Conservation (phyloP, 1,140 invertebrate genomes). For the Aphis gossypii region DNA sequence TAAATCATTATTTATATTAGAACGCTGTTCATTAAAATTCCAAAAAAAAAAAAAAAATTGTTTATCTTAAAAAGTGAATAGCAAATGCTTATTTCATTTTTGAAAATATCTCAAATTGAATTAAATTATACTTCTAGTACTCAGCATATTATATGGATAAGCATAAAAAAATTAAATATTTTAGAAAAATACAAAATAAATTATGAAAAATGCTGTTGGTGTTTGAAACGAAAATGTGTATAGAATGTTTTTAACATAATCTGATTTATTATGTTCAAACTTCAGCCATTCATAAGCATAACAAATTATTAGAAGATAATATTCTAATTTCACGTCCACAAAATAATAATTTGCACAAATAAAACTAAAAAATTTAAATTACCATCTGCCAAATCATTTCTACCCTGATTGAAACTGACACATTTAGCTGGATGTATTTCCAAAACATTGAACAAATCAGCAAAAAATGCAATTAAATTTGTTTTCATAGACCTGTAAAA, state of each 20-base stretch:
- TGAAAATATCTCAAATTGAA: background rate
- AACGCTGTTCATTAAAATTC: background rate
- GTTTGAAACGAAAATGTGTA: background rate
- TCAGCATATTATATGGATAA: background rate
- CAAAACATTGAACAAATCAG: slow-evolving; percentile 94
- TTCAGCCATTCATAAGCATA: slow-evolving; percentile 25
- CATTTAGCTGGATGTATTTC: slow-evolving; percentile 92
- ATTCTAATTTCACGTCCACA: slow-evolving; percentile 10
- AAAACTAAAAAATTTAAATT: slow-evolving; percentile 7
- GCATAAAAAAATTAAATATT: background rate
- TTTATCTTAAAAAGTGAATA: background rate
- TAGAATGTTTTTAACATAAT: background rate
- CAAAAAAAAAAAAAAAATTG: background rate
- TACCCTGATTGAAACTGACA: slow-evolving; percentile 71
- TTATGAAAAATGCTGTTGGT: slow-evolving; percentile 14
- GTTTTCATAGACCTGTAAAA: slow-evolving; percentile 82
- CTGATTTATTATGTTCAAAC: background rate
- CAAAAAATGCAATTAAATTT: slow-evolving; percentile 92
- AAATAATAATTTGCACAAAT: background rate
- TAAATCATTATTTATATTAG: background rate
- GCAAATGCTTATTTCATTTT: background rate
- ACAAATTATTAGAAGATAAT: background rate
- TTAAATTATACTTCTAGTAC: background rate
- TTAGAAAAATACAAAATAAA: background rate
- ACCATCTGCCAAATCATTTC: slow-evolving; percentile 35